Conservation (phyloP, 92 coral and sea anemone species). For the Virgularia gustaviana region DNA sequence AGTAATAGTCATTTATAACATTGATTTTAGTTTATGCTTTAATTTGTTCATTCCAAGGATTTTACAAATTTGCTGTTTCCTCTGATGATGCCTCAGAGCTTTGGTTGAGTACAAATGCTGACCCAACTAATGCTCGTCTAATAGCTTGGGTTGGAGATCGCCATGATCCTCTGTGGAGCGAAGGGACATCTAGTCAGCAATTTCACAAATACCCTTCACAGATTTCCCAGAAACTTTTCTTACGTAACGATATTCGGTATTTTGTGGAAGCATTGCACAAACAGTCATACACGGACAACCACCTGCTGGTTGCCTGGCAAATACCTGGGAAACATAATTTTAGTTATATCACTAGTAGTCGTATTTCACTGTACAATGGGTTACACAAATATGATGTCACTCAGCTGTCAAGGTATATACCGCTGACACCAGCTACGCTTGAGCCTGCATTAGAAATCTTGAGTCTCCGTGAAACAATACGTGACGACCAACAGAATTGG, state of each 20-base stretch:
- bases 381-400: slow-evolving; percentile 65
- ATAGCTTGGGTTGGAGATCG: slow-evolving; percentile 90
- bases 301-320: slow-evolving; percentile 89
- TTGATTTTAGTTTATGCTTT: too few species aligned
- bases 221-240: slow-evolving; percentile 62
- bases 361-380: slow-evolving; percentile 60
- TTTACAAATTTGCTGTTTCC: slow-evolving; percentile 78
- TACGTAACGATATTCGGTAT: slow-evolving; percentile 67
- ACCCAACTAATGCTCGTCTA: slow-evolving; percentile 63
- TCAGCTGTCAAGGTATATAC: slow-evolving; percentile 67
- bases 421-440: slow-evolving; percentile 70
- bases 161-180: slow-evolving; percentile 55
- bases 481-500: too few species aligned
- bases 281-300: slow-evolving; percentile 67
- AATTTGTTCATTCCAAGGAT: too few species aligned
- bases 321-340: slow-evolving; percentile 67
- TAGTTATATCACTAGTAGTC: slow-evolving; percentile 71
- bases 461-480: slow-evolving; percentile 4
- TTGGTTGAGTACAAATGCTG: slow-evolving; percentile 82
- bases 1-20: too few species aligned
- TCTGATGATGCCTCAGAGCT: slow-evolving; percentile 95
- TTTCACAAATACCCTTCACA: slow-evolving; percentile 83
- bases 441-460: slow-evolving; percentile 44
- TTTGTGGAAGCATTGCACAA: slow-evolving; percentile 92
- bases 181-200: slow-evolving; percentile 57